phyloP scores from a whole-genome alignment of 2,888 invertebrate genomes.

The Drosophila barbarae region DNA sequence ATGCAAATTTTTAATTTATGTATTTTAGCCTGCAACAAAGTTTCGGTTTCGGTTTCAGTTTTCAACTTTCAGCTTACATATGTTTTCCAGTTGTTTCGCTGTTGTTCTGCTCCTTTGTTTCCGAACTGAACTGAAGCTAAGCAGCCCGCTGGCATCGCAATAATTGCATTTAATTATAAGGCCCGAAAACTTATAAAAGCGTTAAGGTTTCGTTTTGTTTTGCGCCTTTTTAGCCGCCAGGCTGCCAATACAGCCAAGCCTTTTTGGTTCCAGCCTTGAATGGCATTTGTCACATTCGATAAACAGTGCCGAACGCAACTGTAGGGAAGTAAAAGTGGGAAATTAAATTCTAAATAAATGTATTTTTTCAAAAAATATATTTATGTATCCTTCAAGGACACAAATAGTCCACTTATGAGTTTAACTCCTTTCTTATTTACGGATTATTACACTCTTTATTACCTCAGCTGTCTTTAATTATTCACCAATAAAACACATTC shows the following conservation, averaged over 20 bases:
- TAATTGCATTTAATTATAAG: slow-evolving; percentile 78
- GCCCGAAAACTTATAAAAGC: slow-evolving; percentile 48
- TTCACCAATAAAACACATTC: background rate
- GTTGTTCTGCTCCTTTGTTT: slow-evolving; percentile 40
- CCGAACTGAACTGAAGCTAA: slow-evolving; percentile 41
- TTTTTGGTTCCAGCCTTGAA: slow-evolving; percentile 34
- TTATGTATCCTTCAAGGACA: background rate
- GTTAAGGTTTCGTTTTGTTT: slow-evolving; percentile 42
- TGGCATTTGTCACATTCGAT: slow-evolving; percentile 62
- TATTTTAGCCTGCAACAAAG: slow-evolving; percentile 67
- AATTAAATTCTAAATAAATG: background rate
- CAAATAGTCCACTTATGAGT: background rate
- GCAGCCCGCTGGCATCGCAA: slow-evolving; percentile 72
- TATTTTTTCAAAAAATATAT: background rate
- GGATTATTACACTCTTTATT: background rate
- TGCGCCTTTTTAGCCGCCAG: slow-evolving; percentile 31
- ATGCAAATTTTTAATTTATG: slow-evolving; percentile 76
- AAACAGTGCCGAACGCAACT: slow-evolving; percentile 3
- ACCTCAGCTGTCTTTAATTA: background rate
- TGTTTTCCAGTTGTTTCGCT: slow-evolving; percentile 55
- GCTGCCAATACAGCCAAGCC: slow-evolving; percentile 18
- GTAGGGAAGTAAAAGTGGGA: background rate
- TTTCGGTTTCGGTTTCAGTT: slow-evolving; percentile 28
- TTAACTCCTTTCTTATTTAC: background rate
- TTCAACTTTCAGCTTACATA: slow-evolving; percentile 55